Evolutionary conservation across 2,113 vertebrate species (phyloP).

Genomic region (Centropristis striata): DNA sequence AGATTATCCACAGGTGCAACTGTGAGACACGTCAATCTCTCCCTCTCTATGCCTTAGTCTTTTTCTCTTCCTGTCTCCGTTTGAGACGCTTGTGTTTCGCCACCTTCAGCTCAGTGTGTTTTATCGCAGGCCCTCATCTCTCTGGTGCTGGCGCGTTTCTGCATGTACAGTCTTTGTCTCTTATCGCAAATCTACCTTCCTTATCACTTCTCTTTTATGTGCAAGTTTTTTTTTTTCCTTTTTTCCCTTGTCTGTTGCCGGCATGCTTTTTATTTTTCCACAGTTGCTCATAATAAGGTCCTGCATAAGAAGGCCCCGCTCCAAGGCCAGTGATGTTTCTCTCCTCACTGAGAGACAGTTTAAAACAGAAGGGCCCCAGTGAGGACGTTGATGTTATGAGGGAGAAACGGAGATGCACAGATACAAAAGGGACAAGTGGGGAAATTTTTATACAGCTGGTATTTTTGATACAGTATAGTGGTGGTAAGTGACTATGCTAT

Average conservation of each 20-base stretch:
- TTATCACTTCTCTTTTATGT: conserved; percentile 85
- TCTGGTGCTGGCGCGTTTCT: conserved; percentile 79
- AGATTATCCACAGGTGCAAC: conserved; percentile 82
- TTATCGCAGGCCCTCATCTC: conserved; percentile 80
- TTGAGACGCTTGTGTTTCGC: conserved; percentile 63
- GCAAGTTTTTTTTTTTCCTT: conserved; percentile 62
- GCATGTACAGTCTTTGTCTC: conserved; percentile 83
- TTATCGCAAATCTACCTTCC: conserved; percentile 80
- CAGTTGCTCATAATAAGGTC: conserved; percentile 67
- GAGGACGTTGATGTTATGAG: conserved; percentile 17
- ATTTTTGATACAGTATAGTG: not conserved
- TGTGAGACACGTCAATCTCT: conserved; percentile 41
- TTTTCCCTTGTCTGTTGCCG: conserved; percentile 56
- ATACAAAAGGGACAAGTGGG: conserved; percentile 1
- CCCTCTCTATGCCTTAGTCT: conserved; percentile 14
- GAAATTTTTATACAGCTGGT: not conserved
- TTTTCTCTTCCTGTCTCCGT: conserved; percentile 47
- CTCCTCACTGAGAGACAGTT: conserved; percentile 2
- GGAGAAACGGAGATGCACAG: not conserved
- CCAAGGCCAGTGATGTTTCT: conserved; percentile 45
- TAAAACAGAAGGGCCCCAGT: not conserved
- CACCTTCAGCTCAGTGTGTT: conserved; percentile 68
- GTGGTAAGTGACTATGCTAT: conserved; percentile 11
- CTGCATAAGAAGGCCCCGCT: conserved; percentile 46
- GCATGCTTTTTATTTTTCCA: conserved; percentile 71